Conservation (phyloP, 2,888 invertebrate species). For the Scelioninae gen. 2 region DNA sequence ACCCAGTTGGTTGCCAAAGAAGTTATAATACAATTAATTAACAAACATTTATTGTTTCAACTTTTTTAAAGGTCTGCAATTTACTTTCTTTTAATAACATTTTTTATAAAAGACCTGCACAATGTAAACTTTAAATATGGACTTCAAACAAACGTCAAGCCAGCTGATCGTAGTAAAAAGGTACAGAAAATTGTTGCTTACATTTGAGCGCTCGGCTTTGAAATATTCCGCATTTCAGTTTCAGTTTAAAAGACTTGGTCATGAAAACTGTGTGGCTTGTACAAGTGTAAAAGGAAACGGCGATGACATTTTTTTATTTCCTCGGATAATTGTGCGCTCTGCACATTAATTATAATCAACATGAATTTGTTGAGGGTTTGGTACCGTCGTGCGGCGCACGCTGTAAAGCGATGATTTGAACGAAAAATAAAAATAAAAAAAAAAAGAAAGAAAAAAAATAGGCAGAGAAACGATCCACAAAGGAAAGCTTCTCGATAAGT, state of each 20-base stretch:
- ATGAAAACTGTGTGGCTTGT: constrained; percentile 7
- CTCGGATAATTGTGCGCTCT: no score
- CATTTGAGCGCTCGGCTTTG: constrained; percentile 34
- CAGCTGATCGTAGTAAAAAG: constrained; percentile 32
- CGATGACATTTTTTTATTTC: not conserved
- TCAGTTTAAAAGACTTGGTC: constrained; percentile 23
- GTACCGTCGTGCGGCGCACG: no score
- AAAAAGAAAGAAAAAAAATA: no score
- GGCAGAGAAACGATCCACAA: no score
- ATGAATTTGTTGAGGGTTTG: no score
- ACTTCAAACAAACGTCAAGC: constrained; percentile 40
- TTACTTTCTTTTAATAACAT: not conserved
- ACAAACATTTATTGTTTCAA: constrained; percentile 3
- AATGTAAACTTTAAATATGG: constrained; percentile 36
- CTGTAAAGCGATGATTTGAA: no score
- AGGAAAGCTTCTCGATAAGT: no score
- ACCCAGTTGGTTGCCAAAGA: no score
- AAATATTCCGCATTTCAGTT: constrained; percentile 17
- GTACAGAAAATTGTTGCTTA: constrained; percentile 38
- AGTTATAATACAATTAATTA: not conserved
- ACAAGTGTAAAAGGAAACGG: not conserved
- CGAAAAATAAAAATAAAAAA: no score
- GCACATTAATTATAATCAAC: not conserved
- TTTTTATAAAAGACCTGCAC: constrained; percentile 15
- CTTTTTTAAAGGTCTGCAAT: constrained; percentile 1